Base-by-base conservation (phyloP, 2,888 invertebrate genomes). In the Campoletis raptor region DNA sequence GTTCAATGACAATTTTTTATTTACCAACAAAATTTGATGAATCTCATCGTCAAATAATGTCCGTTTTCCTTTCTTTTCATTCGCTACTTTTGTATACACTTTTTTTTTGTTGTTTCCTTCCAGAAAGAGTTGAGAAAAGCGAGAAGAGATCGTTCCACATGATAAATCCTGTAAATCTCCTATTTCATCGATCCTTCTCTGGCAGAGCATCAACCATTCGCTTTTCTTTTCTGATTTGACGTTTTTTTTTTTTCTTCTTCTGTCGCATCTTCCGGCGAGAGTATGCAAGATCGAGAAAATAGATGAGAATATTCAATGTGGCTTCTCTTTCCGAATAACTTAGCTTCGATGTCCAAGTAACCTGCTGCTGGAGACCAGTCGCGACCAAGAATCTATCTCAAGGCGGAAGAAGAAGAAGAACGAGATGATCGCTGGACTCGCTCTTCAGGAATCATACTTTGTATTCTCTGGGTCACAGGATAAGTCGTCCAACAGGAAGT, bases 281-380 rank as follows among this genome's bases (percentile, higher is more conserved):
- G 48, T 77, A 77, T 77, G 69, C 78, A 30, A 69, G 57, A 84
- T 80, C 76, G 40, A 48, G 54, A 61, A 70, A 83, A 42, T 70
- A 57, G 74, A 78, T 67, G 30, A 57, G 82, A 81, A 85, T 82
- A 85, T 79, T 79, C 57, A 79, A 83, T 74, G 78, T 42, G 24
- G 73, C 2, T 52, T 8, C 76, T 82, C 69, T 37, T 36, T 21
- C 54, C 37, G 66, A 24, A 18, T 57, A 42, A 42, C 37, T 37
- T 42, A 8, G n/a, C 37, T 64, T 30, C 70, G 66, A 52, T 81
- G 81, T 81, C 72, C 80, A 81, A 76, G 76, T 85, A 85, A 85
- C 80, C 84, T 85, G 76, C 76, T 81, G 36, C 24, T 12, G 21
- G 12, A 21, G n/a, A 21, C 12, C 18, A 24, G 24, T 24, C 18